A percentile compares a stretch with the other conserved stretches of the same genome.
phyloP scores from a whole-genome alignment of 2,797 vertebrate genomes.

The Microctenopoma stevenorrisi region DNA sequence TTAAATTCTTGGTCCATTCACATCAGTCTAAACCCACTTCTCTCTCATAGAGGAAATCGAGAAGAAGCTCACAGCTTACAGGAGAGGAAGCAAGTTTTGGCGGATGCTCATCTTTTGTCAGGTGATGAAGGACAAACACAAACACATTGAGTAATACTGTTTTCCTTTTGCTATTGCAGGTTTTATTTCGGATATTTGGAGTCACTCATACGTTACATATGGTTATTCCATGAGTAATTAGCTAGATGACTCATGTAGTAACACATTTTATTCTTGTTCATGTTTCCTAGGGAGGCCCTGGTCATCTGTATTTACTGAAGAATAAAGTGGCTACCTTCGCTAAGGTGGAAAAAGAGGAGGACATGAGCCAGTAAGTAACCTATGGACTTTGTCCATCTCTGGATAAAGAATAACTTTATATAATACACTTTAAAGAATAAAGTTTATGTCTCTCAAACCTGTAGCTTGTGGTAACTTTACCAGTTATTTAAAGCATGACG shows the following conservation, averaged over 20 bases:
- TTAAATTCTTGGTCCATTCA: background rate
- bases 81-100: slow-evolving; percentile 96
- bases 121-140: slow-evolving; percentile 73
- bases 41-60: slow-evolving; percentile 93
- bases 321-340: slow-evolving; percentile 99
- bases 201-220: background rate
- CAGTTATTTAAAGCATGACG: too few species aligned
- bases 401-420: background rate
- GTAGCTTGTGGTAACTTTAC: too few species aligned
- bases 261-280: slow-evolving; percentile 28
- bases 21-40: slow-evolving; percentile 25
- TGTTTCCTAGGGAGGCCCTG: slow-evolving; percentile 90
- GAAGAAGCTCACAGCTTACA: slow-evolving; percentile 95
- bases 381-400: background rate
- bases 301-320: slow-evolving; percentile 96
- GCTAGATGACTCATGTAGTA: background rate
- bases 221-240: background rate
- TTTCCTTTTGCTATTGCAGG: background rate
- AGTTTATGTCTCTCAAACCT: background rate
- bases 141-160: background rate
- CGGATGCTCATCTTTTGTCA: slow-evolving; percentile 99
- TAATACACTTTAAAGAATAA: background rate
- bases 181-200: background rate
- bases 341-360: slow-evolving; percentile 98
- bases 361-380: slow-evolving; percentile 95